Evolutionary conservation across 2,113 vertebrate genomes (phyloP), one percentile per base, ranked within the genome.

Genomic region (Chamaetylas fuelleborni): DNA sequence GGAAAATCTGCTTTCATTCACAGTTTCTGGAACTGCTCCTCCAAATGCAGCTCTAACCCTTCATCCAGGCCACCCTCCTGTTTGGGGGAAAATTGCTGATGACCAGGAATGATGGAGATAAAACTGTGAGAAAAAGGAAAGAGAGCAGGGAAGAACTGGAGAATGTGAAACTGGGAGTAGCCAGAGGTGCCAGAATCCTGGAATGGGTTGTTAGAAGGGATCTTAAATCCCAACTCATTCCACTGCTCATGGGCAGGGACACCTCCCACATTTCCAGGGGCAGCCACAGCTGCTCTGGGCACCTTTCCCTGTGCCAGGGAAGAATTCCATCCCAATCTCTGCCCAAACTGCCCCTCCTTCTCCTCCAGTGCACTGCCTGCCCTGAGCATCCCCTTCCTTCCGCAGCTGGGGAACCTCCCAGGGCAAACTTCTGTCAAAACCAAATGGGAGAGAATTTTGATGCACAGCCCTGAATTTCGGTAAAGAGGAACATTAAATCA

Each of bases 361-460:
- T 3, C 58, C 58, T 14, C 2, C 9, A 33, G 12, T 36, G 53
- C 57, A 2, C 16, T 71, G 73, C 40, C 25, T 17, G 19, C 57
- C 47, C 70, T 6, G 6, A 29, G 33, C 47, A 13, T 8, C 56
- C 5, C 2, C 0, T 2, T 8, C 14, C 47, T 47, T 7, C 31
- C 1, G 3, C 2, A 4, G 12, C 38, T 1, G 22, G 25, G 45
- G 36, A 16, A 56, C 14, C 7, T 34, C 7, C 1, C 29, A 16
- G 23, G 5, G 31, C 19, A 6, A 34, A 60, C 19, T 15, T 24
- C 3, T 9, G 18, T 9, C 47, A 14, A 10, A 62, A 60, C 5
- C 42, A 10, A 31, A 45, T 0, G 1, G 6, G 7, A 9, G 29
- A 58, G 11, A 1, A 4, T 12, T 58, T 5, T 1, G 2, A 3